Percentiles rank a stretch among this genome's conserved stretches.
Conservation (phyloP, 2,888 invertebrate species). For the Melanostoma mellinum region DNA sequence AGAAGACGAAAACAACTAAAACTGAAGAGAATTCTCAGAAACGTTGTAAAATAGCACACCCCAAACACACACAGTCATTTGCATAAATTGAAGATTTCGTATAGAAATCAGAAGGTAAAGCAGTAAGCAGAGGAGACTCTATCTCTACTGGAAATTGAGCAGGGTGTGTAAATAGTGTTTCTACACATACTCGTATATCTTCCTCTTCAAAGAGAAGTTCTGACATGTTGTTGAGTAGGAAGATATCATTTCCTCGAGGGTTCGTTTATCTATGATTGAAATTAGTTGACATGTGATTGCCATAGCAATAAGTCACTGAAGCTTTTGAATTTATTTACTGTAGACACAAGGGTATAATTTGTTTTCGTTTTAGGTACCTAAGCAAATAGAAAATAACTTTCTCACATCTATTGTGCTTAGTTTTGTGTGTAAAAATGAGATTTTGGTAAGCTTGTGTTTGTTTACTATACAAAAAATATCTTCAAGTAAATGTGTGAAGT, state of each 20-base stretch:
- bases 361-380: background rate
- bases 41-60: background rate
- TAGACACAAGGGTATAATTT: conserved; percentile 1
- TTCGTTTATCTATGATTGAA: conserved; percentile 19
- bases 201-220: background rate
- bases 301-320: conserved; percentile 16
- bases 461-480: no score
- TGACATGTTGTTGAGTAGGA: conserved; percentile 31
- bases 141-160: conserved; percentile 16
- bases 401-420: no score
- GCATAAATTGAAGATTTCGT: conserved; percentile 30
- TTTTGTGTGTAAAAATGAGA: no score
- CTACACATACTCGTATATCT: background rate
- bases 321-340: conserved; percentile 28
- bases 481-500: no score
- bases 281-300: conserved; percentile 36
- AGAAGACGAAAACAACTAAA: conserved; percentile 6
- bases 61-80: background rate
- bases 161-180: conserved; percentile 1
- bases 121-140: background rate
- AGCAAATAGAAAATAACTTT: no score
- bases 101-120: background rate
- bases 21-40: conserved; percentile 1
- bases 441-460: no score
- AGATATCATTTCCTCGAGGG: conserved; percentile 20